Evolutionary conservation across 2,113 vertebrate genomes (phyloP).

Genomic region (Pipa parva): DNA sequence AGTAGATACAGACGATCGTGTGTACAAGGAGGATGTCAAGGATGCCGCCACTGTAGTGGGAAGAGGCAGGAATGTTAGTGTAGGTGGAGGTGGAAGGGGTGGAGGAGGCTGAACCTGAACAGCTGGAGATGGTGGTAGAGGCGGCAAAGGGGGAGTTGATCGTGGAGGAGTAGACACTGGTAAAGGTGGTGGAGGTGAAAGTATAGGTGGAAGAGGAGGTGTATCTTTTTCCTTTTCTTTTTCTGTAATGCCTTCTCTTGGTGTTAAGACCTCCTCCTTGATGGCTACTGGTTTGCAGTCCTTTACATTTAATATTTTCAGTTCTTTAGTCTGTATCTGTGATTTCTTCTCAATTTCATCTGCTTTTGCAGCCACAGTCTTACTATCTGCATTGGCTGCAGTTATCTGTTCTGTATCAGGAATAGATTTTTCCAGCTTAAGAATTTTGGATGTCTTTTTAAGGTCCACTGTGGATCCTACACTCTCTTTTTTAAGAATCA

Average conservation of each 20-base stretch:
- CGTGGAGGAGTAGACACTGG: constrained; percentile 67
- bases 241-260: constrained; percentile 58
- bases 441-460: constrained; percentile 60
- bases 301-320: constrained; percentile 59
- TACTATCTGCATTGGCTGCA: constrained; percentile 53
- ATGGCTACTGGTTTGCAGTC: constrained; percentile 56
- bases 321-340: constrained; percentile 52
- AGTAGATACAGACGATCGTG: constrained; percentile 62
- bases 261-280: constrained; percentile 60
- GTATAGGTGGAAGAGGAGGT: constrained; percentile 62
- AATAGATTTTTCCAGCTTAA: constrained; percentile 61
- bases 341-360: constrained; percentile 68
- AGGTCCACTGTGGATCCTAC: constrained; percentile 46
- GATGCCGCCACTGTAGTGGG: constrained; percentile 53
- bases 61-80: constrained; percentile 49
- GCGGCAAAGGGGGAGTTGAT: constrained; percentile 62
- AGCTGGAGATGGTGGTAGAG: constrained; percentile 62
- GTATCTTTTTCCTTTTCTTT: constrained; percentile 59
- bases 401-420: constrained; percentile 54
- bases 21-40: constrained; percentile 59
- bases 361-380: constrained; percentile 55
- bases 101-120: constrained; percentile 51
- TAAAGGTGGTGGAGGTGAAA: constrained; percentile 68
- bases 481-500: constrained; percentile 59
- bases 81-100: constrained; percentile 54